Conservation (phyloP, 2,113 vertebrate genomes). For the Euleptes europaea region DNA sequence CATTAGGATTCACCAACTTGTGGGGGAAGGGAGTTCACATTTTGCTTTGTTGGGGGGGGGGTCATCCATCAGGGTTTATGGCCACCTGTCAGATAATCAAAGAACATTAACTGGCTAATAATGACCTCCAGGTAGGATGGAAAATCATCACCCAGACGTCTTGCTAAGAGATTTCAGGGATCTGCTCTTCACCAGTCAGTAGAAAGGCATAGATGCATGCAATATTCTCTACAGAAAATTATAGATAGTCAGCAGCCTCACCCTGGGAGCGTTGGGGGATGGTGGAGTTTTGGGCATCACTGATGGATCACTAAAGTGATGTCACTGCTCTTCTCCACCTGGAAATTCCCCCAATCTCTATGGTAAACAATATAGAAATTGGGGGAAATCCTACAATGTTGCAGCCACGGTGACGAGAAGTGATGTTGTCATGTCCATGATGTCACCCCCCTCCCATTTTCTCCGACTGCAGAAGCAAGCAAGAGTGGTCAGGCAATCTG, state of each 20-base stretch:
- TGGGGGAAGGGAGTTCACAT: conserved; percentile 35
- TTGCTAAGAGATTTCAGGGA: conserved; percentile 3
- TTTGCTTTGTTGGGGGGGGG: conserved; percentile 48
- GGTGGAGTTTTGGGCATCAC: too few species aligned
- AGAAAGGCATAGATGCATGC: rapidly evolving
- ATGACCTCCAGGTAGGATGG: conserved; percentile 32
- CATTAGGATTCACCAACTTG: conserved; percentile 55
- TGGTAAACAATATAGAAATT: too few species aligned
- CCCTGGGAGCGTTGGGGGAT: too few species aligned
- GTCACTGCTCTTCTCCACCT: too few species aligned
- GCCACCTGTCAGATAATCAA: conserved; percentile 60
- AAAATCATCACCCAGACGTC: conserved; percentile 2
- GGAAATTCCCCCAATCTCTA: too few species aligned
- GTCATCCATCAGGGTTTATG: conserved; percentile 59
- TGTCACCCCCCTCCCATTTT: too few species aligned
- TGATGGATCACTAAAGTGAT: too few species aligned
- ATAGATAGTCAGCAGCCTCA: background rate
- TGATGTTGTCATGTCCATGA: too few species aligned
- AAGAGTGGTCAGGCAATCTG: too few species aligned
- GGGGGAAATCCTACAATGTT: too few species aligned
- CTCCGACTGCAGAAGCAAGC: too few species aligned
- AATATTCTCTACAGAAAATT: background rate
- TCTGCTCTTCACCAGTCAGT: background rate
- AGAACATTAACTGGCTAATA: conserved; percentile 54
- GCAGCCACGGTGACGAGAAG: too few species aligned